These are phyloP conservation scores for Rhinella marina DNA, from an alignment of 2,797 vertebrate species.

Conservation along the genomic window DNA sequence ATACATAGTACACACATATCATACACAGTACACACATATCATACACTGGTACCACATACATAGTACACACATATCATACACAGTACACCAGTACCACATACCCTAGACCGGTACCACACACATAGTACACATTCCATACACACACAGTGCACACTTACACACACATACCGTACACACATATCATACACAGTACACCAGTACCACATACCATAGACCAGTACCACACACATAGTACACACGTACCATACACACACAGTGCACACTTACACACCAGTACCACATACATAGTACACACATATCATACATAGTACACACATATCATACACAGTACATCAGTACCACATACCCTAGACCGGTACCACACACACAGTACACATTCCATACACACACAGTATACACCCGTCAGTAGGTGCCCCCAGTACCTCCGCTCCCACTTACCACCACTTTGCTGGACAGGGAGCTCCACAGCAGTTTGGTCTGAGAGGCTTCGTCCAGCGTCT, in stretches of 20 bases:
- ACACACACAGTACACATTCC: neutral
- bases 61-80: neutral
- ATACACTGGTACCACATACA: neutral
- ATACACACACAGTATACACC: neutral
- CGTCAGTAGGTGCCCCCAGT: too few relatives aligned
- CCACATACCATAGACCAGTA: neutral
- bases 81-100: neutral
- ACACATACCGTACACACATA: neutral
- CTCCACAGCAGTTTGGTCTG: slow-evolving; percentile 73
- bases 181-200: neutral
- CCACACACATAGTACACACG: neutral
- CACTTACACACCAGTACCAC: neutral
- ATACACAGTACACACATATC: neutral
- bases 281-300: neutral
- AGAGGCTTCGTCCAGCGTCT: slow-evolving; percentile 74
- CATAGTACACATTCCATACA: neutral
- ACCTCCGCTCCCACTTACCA: slow-evolving; percentile 66
- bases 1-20: neutral
- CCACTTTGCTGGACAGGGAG: slow-evolving; percentile 67
- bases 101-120: neutral
- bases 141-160: neutral
- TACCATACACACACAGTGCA: neutral
- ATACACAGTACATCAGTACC: neutral
- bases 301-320: neutral
- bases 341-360: neutral